These are phyloP conservation scores for Elmis aenea DNA, from an alignment of 2,888 invertebrate genomes.

Conservation along the genomic window DNA sequence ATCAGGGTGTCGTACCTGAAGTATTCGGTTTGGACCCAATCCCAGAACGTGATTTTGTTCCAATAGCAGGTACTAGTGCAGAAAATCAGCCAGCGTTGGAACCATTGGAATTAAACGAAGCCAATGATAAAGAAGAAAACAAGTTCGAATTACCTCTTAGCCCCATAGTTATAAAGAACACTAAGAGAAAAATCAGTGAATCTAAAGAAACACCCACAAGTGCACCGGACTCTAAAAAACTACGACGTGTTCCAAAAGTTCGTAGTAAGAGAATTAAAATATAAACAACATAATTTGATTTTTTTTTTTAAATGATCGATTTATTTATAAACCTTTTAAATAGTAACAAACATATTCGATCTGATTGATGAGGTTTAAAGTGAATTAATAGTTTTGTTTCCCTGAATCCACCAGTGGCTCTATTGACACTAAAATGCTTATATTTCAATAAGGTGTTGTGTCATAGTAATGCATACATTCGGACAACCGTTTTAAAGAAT, in stretches of 20 bases:
- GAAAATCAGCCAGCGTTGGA: slow-evolving; percentile 13
- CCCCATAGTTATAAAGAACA: slow-evolving; percentile 18
- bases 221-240: slow-evolving; percentile 29
- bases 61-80: slow-evolving; percentile 38
- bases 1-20: slow-evolving; percentile 56
- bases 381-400: too few species aligned
- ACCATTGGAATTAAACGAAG: slow-evolving; percentile 5
- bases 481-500: slow-evolving; percentile 25
- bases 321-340: too few species aligned
- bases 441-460: too few species aligned
- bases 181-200: slow-evolving; percentile 37
- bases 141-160: slow-evolving; percentile 11
- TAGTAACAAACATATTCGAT: too few species aligned
- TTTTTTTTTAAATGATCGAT: too few species aligned
- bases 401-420: too few species aligned
- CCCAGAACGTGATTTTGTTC: slow-evolving; percentile 41
- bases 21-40: slow-evolving; percentile 42
- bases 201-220: slow-evolving; percentile 27
- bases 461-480: too few species aligned
- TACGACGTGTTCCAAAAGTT: slow-evolving; percentile 34
- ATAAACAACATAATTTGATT: slow-evolving; percentile 25
- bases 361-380: too few species aligned
- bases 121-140: slow-evolving; percentile 14
- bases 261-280: slow-evolving; percentile 37
- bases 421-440: too few species aligned